Base-by-base conservation (phyloP, 2,888 invertebrate genomes). In the Heliconius cydno region DNA sequence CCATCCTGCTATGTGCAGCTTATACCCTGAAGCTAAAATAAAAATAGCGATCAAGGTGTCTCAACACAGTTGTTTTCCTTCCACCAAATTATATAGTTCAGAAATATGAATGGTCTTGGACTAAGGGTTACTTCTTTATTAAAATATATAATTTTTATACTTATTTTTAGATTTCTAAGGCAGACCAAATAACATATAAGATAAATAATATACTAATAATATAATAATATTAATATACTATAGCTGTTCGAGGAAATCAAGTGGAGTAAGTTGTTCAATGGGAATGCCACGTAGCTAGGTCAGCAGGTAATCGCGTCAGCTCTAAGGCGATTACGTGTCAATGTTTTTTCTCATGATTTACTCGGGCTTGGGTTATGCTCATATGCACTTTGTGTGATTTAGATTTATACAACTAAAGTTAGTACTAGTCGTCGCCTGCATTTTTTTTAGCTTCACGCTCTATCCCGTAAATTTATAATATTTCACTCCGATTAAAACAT, bases 271-370 rank as follows among this genome's bases (percentile, higher is more conserved):
- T 73, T 34, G 34, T 73, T 57, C n/a, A 73, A 73, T 60, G 60
- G 60, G 57, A 38, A 73, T 46, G 70, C 70, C n/a, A 72, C 72
- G 30, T 2, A 38, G 73, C 73, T 60, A 38, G 73, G 73, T 73
- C 60, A 73, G 73, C 73, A 34, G 60, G 34, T 60, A 60, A 60
- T 73, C 34, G 73, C 60, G 60, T 73, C 60, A 38, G 57, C 34
- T 60, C 34, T 73, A 60, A 73, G 73, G 73, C 57, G 73, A 73
- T 73, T 73, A 73, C 34, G 38, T 72, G 57, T 25, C n/a, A 60
- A 73, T 73, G 73, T 60, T 60, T 57, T 28, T 60, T 12, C 34
- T 73, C 73, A 38, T 60, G 73, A 38, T 73, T 60, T 60, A 34
- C n/a, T 57, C 13, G 7, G 4, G 34, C 52, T 73, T 60, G 3